phyloP scores from a whole-genome alignment of 2,797 vertebrate species.

The Okamejei kenojei region DNA sequence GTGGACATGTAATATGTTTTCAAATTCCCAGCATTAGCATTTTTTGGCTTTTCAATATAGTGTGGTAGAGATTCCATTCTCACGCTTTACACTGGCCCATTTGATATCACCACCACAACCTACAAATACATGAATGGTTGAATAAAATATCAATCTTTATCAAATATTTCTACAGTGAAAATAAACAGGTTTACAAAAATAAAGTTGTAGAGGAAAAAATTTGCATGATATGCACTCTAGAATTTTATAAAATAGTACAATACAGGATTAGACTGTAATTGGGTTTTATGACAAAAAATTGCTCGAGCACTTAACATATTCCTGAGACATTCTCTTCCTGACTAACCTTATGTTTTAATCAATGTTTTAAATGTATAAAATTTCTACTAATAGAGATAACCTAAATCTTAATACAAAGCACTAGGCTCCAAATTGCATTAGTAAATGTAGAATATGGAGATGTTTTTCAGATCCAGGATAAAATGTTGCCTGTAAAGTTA shows the following conservation, averaged over 20 bases:
- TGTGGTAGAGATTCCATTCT: neutral
- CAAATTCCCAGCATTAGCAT: too few relatives aligned
- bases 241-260: neutral
- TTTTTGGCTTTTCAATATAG: neutral
- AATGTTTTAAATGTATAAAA: neutral
- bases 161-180: neutral
- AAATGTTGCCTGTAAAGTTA: neutral
- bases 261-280: neutral
- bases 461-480: neutral
- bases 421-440: neutral
- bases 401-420: neutral
- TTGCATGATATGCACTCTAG: neutral
- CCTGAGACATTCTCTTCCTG: neutral
- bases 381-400: neutral
- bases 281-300: neutral
- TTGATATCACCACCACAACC: neutral
- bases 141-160: neutral
- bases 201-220: neutral
- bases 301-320: neutral
- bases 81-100: neutral
- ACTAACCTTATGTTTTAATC: neutral
- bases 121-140: neutral
- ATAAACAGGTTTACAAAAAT: neutral
- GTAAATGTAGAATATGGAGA: neutral
- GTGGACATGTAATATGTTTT: too few relatives aligned